Evolutionary conservation across 2,888 invertebrate genomes (phyloP).

Genomic region (Diarsia rubi): DNA sequence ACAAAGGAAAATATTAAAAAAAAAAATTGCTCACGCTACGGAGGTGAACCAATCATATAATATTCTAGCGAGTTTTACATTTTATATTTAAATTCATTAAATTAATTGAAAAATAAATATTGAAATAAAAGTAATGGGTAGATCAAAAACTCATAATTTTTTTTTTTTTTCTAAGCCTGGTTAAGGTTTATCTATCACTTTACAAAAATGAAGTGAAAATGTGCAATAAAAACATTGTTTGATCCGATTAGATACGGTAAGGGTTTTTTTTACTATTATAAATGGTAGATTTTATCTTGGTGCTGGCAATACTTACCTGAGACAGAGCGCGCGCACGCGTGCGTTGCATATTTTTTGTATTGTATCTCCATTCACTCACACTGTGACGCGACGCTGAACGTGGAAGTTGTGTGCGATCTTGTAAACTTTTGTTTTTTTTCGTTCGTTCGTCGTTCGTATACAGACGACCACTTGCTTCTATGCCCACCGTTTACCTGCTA

Average conservation of each 20-base stretch:
- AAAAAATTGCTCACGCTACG: neutral
- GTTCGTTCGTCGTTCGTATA: slow-evolving; percentile 67
- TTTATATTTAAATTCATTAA: too few relatives aligned
- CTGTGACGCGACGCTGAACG: slow-evolving; percentile 80
- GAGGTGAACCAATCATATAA: neutral
- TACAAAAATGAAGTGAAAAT: neutral
- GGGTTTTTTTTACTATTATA: neutral
- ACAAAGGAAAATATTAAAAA: neutral
- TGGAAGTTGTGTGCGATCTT: slow-evolving; percentile 79
- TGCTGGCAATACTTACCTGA: slow-evolving; percentile 70
- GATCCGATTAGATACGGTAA: neutral
- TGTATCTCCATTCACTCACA: slow-evolving; percentile 86
- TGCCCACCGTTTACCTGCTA: slow-evolving; percentile 80
- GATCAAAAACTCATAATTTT: neutral
- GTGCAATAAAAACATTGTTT: too few relatives aligned
- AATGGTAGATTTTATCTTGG: slow-evolving; percentile 29
- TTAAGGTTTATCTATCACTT: neutral
- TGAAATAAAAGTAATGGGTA: neutral
- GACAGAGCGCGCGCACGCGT: slow-evolving; percentile 71
- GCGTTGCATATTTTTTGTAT: slow-evolving; percentile 70
- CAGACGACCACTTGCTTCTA: slow-evolving; percentile 78
- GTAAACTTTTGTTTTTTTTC: slow-evolving; percentile 84
- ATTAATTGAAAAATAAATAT: too few relatives aligned
- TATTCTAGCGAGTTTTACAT: too few relatives aligned
- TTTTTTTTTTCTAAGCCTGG: neutral